phyloP scores from a whole-genome alignment of 2,888 invertebrate genomes.

The Tetranychus truncatus region DNA sequence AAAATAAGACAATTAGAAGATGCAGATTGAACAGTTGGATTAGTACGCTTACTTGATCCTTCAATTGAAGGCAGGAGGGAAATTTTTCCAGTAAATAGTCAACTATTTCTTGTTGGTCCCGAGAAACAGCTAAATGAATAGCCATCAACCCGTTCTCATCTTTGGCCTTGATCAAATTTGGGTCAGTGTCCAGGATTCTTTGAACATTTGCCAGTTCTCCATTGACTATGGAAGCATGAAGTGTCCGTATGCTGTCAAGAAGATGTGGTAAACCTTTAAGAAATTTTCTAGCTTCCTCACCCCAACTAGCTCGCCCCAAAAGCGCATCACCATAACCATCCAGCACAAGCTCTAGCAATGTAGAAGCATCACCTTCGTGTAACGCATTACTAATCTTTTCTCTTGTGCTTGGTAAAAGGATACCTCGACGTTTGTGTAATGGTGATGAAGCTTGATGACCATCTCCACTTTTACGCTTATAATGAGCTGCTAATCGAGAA shows the following conservation, averaged over 20 bases:
- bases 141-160: slow-evolving; percentile 24
- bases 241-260: slow-evolving; percentile 23
- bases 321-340: slow-evolving; percentile 29
- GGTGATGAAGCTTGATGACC: not conserved
- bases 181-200: slow-evolving; percentile 21
- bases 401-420: slow-evolving; percentile 22
- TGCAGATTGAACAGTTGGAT: not conserved
- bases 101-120: slow-evolving; percentile 24
- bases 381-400: slow-evolving; percentile 26
- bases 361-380: slow-evolving; percentile 26
- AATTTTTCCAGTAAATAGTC: slow-evolving; percentile 25
- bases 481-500: slow-evolving; percentile 8
- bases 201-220: slow-evolving; percentile 24
- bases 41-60: slow-evolving; percentile 22
- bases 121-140: slow-evolving; percentile 25
- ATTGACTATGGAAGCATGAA: slow-evolving; percentile 24
- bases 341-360: slow-evolving; percentile 26
- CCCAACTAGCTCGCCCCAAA: slow-evolving; percentile 33
- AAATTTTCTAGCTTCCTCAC: slow-evolving; percentile 65
- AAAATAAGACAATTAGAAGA: not conserved
- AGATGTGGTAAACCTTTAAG: slow-evolving; percentile 36
- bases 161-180: slow-evolving; percentile 22
- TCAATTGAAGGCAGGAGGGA: slow-evolving; percentile 20
- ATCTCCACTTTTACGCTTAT: slow-evolving; percentile 6
- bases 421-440: slow-evolving; percentile 2